Conservation (phyloP, 1,140 invertebrate species). For the Drosophila pseudoobscura region DNA sequence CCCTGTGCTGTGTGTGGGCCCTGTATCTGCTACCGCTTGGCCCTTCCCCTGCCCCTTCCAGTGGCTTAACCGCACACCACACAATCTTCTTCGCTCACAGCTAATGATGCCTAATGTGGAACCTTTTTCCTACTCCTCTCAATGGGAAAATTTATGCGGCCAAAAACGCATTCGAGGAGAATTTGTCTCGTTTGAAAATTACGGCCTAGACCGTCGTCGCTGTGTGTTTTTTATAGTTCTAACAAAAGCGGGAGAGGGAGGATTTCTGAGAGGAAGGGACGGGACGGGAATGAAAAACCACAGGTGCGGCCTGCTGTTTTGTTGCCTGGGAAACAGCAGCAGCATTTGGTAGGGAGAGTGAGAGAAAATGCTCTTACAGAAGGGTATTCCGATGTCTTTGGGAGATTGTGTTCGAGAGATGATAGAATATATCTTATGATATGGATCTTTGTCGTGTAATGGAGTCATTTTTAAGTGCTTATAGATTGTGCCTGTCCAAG, state of each 20-base stretch:
- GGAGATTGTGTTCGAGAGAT: no score
- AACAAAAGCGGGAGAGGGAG: background rate
- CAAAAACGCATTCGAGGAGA: slow-evolving; percentile 32
- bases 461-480: no score
- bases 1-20: slow-evolving; percentile 3
- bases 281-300: slow-evolving; percentile 26
- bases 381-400: no score
- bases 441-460: no score
- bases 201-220: slow-evolving; percentile 23
- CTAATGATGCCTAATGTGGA: slow-evolving; percentile 72
- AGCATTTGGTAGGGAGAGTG: no score
- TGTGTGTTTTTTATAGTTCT: slow-evolving; percentile 48
- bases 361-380: no score
- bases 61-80: slow-evolving; percentile 22
- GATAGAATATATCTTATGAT: no score
- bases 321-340: background rate
- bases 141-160: slow-evolving; percentile 70
- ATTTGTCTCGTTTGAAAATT: slow-evolving; percentile 51
- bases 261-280: background rate
- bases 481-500: no score
- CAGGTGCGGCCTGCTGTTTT: slow-evolving; percentile 41
- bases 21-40: slow-evolving; percentile 21
- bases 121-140: slow-evolving; percentile 39
- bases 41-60: slow-evolving; percentile 29
- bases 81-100: slow-evolving; percentile 19